phyloP scores from a whole-genome alignment of 2,888 invertebrate species.

The Epiblema foenella region DNA sequence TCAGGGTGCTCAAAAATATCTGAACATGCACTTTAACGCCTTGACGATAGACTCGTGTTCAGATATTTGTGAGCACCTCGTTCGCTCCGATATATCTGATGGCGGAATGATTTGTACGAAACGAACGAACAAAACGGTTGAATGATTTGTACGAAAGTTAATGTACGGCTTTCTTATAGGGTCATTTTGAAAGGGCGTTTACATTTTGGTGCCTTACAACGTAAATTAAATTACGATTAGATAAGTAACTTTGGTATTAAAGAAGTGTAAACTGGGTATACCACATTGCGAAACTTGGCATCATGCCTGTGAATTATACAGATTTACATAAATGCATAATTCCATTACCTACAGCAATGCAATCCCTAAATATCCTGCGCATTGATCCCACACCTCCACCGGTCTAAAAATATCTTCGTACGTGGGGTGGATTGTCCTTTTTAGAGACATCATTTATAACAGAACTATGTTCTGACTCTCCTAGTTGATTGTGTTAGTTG shows the following conservation, averaged over 20 bases:
- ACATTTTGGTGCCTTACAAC: no score
- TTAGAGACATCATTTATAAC: neutral
- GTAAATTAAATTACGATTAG: neutral
- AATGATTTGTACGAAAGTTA: neutral
- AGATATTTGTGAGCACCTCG: no score
- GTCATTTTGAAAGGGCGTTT: neutral
- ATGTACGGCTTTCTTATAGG: neutral
- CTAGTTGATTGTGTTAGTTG: neutral
- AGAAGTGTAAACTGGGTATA: neutral
- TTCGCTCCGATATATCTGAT: no score
- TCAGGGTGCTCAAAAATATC: no score
- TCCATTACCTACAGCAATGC: neutral
- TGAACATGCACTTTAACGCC: no score
- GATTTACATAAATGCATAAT: neutral
- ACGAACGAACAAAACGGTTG: constrained; percentile 13
- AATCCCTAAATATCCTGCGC: constrained; percentile 9
- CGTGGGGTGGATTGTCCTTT: neutral
- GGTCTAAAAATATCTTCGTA: constrained; percentile 2
- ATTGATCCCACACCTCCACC: constrained; percentile 10
- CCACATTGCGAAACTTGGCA: neutral
- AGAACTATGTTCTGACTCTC: no score
- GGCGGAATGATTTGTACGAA: no score
- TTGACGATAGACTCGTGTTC: no score
- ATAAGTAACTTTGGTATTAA: neutral
- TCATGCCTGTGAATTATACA: neutral